Conservation (phyloP, 2,797 vertebrate genomes). For the Netta rufina region DNA sequence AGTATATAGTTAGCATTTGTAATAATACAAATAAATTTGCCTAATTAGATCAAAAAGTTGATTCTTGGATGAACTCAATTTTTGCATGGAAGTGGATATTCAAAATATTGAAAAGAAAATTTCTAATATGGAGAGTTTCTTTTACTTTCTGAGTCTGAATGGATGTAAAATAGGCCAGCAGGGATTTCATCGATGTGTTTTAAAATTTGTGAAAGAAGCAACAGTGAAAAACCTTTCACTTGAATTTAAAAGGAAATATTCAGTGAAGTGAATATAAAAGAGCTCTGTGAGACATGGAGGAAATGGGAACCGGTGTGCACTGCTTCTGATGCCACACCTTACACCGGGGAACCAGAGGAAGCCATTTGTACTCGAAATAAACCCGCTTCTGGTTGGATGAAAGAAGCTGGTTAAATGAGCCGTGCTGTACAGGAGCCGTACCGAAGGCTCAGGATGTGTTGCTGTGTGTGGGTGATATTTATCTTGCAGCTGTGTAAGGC, state of each 20-base stretch:
- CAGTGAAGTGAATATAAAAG: neutral
- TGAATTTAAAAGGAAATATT: neutral
- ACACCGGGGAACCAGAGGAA: neutral
- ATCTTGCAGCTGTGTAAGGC: neutral
- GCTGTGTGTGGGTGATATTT: neutral
- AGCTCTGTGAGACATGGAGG: neutral
- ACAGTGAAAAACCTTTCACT: neutral
- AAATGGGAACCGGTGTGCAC: neutral
- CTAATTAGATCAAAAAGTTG: neutral
- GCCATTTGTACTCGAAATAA: neutral
- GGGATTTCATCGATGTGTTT: neutral
- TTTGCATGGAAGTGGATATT: neutral
- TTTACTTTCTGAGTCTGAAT: neutral
- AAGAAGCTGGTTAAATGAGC: neutral
- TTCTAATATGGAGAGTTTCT: neutral
- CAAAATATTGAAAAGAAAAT: neutral
- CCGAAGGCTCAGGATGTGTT: neutral
- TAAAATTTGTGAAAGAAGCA: neutral
- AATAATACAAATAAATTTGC: neutral
- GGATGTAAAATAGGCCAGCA: neutral
- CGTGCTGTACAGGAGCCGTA: neutral
- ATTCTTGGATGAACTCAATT: neutral
- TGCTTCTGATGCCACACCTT: constrained; percentile 12
- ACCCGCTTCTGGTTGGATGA: neutral
- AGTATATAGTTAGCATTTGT: neutral